Conservation (phyloP, 2,888 invertebrate genomes). For the Psococerastis gibbosa region DNA sequence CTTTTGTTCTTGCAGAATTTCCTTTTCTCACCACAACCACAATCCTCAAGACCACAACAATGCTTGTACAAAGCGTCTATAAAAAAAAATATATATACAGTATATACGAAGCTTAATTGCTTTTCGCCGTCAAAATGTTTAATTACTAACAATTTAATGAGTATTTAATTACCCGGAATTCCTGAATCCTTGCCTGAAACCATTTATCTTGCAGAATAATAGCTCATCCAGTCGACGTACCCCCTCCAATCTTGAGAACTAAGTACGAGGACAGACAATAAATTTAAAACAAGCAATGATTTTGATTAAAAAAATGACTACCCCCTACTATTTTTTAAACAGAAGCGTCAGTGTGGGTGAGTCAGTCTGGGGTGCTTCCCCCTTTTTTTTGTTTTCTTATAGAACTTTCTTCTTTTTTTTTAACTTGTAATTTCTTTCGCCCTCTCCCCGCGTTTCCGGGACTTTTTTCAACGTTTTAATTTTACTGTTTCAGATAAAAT, state of each 20-base stretch:
- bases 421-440: constrained; percentile 8
- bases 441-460: constrained; percentile 4
- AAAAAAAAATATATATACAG: no score
- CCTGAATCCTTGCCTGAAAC: no score
- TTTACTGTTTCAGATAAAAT: background rate
- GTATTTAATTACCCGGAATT: no score
- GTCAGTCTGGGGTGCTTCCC: constrained; percentile 6
- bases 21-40: no score
- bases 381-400: constrained; percentile 6
- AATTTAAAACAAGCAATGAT: constrained; percentile 10
- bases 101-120: no score
- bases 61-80: no score
- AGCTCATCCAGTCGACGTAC: background rate
- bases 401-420: background rate
- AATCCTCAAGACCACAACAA: no score
- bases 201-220: no score
- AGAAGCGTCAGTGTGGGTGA: constrained; percentile 7
- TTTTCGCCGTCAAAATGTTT: no score
- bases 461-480: constrained; percentile 7
- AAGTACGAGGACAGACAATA: constrained; percentile 8
- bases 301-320: constrained; percentile 10
- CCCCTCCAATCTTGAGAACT: constrained; percentile 8
- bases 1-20: no score
- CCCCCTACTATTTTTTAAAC: constrained; percentile 9
- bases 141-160: no score